Percentiles rank a stretch among this genome's conserved stretches.
phyloP scores from a whole-genome alignment of 1,140 invertebrate genomes.

The Bombus polaris region DNA sequence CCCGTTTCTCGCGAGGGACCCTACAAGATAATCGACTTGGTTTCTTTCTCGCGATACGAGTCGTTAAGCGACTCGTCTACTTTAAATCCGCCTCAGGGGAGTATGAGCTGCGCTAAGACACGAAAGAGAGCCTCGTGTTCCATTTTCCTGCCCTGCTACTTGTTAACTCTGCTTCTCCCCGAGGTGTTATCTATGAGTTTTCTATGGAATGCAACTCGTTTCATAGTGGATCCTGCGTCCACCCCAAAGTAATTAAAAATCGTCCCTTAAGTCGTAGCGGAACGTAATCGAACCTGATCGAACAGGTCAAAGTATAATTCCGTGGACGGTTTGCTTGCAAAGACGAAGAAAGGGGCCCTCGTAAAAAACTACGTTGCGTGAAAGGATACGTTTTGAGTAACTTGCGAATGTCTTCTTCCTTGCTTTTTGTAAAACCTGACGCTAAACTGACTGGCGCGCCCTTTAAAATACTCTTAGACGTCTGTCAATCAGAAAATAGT shows the following conservation, averaged over 20 bases:
- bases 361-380: not conserved
- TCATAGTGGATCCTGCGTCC: too few species aligned
- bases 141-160: not conserved
- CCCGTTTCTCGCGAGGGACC: not conserved
- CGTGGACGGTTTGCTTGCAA: too few species aligned
- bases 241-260: conserved; percentile 9
- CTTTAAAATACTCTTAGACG: conserved; percentile 63
- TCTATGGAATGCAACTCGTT: not conserved
- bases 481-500: conserved; percentile 52
- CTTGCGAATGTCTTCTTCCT: conserved; percentile 38
- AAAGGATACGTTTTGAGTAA: conserved; percentile 80
- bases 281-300: not conserved
- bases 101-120: not conserved
- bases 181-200: not conserved
- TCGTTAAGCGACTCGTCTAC: conserved; percentile 23
- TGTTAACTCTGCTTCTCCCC: not conserved
- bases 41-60: not conserved
- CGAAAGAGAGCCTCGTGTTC: not conserved
- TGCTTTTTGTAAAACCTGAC: conserved; percentile 55
- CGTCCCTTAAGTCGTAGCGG: not conserved
- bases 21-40: too few species aligned
- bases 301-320: too few species aligned
- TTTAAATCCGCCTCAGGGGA: conserved; percentile 53
- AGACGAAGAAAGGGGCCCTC: not conserved
- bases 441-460: conserved; percentile 59